These are phyloP conservation scores for Drosophila aff. DNA, from an alignment of 1,140 invertebrate species.

Conservation along the genomic window DNA sequence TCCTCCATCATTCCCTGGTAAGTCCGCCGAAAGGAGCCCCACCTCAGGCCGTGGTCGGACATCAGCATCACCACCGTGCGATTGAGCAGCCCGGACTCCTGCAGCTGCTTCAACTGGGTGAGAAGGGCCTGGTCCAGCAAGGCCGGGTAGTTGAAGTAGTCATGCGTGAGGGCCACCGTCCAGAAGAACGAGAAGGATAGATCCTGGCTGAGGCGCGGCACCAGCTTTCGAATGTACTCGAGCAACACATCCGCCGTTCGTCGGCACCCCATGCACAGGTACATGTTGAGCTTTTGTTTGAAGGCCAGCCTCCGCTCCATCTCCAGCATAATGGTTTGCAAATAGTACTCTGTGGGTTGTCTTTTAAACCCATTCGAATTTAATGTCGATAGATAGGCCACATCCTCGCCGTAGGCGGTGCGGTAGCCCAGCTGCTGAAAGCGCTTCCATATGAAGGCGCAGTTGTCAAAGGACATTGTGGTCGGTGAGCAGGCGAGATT, in stretches of 20 bases:
- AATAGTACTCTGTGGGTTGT: slow-evolving; percentile 48
- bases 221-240: slow-evolving; percentile 90
- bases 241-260: slow-evolving; percentile 84
- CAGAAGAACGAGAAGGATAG: slow-evolving; percentile 46
- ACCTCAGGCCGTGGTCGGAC: slow-evolving; percentile 97
- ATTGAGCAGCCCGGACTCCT: slow-evolving; percentile 81
- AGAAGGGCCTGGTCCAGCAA: slow-evolving; percentile 32
- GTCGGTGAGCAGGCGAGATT: slow-evolving; percentile 87
- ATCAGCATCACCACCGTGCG: slow-evolving; percentile 91
- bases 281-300: slow-evolving; percentile 84
- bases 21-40: slow-evolving; percentile 90
- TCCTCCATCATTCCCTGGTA: slow-evolving; percentile 94
- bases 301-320: slow-evolving; percentile 62
- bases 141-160: slow-evolving; percentile 52
- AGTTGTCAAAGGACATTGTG: slow-evolving; percentile 87
- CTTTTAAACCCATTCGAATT: slow-evolving; percentile 92
- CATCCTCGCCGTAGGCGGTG: slow-evolving; percentile 93
- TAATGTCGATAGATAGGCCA: slow-evolving; percentile 90
- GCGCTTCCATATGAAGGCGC: slow-evolving; percentile 93
- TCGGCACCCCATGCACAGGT: slow-evolving; percentile 86
- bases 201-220: slow-evolving; percentile 55
- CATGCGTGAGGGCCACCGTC: slow-evolving; percentile 72
- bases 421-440: slow-evolving; percentile 90
- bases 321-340: slow-evolving; percentile 36
- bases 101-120: slow-evolving; percentile 11